Percentiles rank a stretch among this genome's conserved stretches.
Conservation (phyloP, 1,140 invertebrate genomes). For the Tetramorium simillimum region DNA sequence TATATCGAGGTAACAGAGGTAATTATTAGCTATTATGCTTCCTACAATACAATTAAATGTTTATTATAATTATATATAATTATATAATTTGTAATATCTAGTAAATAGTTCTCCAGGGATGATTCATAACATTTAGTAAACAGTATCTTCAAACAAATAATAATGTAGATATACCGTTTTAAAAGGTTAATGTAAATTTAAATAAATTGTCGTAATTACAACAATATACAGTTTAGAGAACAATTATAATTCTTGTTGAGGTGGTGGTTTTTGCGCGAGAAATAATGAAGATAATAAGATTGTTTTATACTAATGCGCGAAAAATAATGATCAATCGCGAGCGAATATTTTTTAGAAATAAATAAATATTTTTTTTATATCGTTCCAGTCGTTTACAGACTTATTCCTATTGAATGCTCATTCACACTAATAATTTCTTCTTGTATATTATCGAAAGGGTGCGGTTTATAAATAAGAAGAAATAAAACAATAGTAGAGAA, state of each 20-base stretch:
- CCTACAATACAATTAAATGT: neutral
- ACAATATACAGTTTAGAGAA: neutral
- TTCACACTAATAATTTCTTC: neutral
- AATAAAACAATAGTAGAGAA: slow-evolving; percentile 37
- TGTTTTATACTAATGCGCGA: neutral
- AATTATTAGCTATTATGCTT: neutral
- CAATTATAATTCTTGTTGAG: neutral
- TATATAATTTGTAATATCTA: neutral
- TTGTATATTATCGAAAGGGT: neutral
- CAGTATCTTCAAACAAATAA: neutral
- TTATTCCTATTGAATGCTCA: neutral
- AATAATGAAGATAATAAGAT: neutral
- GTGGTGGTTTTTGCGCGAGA: neutral
- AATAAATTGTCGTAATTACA: neutral
- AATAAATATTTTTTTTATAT: neutral
- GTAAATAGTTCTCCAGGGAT: neutral
- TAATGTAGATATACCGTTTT: neutral
- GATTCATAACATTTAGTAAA: neutral
- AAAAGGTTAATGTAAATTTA: slow-evolving; percentile 1
- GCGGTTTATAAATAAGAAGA: neutral
- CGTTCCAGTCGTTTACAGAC: neutral
- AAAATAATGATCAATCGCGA: neutral
- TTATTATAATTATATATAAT: slow-evolving; percentile 7
- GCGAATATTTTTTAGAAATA: neutral
- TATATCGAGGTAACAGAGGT: neutral